Evolutionary conservation across 2,888 invertebrate genomes (phyloP), one percentile per base, ranked within the genome.

Genomic region (Seira sanloemensis): DNA sequence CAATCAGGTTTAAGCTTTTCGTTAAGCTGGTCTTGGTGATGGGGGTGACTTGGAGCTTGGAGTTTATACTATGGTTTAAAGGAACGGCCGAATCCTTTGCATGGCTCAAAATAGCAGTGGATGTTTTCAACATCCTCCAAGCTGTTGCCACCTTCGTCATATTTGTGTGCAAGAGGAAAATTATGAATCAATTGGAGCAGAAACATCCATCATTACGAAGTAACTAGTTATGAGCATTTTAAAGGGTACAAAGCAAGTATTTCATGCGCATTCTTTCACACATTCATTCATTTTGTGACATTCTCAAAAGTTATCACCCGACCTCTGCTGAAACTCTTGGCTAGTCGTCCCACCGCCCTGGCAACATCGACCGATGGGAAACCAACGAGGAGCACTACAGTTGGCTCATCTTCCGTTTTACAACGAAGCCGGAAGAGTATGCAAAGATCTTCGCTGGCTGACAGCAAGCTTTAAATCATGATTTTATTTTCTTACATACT

Each of bases 151-250:
- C 88, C 7, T 89, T 89, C 62, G 62, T 87, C 7, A 89, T 89
- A 58, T 89, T 89, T 83, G 89, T 89, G 2, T 89, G 88, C 79
- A 88, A 89, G 65, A 72, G 77, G n/a, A 87, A 89, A 78, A 88
- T 88, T 2, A 26, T 89, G 0, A 84, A 78, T 46, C 86, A 86
- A 12, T 69, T 89, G 16, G 87, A 88, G 23, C 82, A 87, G 27
- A 89, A 84, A 18, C 85, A 88, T 80, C 89, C 87, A 1, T 19
- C 72, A 0, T 75, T 88, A 50, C 79, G 74, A 74, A 68, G 89
- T 88, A 79, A 82, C 12, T 46, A 46, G 46, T 12, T 9, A 46
- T 46, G 46, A 12, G 12, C 12, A 46, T 9, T 46, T 46, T 46
- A 46, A 46, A 9, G 7, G 7, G 7, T 46, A 46, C 12, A 7